These are phyloP conservation scores for Cynaeus angustus DNA, from an alignment of 2,888 invertebrate genomes.

Conservation along the genomic window DNA sequence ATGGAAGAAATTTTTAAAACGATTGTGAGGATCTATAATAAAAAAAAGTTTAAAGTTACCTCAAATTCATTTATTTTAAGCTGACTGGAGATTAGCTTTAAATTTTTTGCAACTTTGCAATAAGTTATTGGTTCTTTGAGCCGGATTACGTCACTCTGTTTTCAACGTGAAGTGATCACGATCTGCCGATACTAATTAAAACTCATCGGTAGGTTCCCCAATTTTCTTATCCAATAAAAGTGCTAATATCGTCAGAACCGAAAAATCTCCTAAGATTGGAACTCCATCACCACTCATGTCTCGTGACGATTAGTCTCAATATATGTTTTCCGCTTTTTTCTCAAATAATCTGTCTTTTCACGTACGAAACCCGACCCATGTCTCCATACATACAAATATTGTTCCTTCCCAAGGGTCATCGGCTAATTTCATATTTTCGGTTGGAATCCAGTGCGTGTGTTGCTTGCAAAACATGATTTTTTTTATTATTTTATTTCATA, in stretches of 20 bases:
- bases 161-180: no score
- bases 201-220: no score
- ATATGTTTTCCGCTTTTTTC: not conserved
- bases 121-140: no score
- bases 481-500: conserved; percentile 44
- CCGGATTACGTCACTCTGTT: no score
- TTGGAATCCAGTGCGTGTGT: conserved; percentile 25
- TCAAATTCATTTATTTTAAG: no score
- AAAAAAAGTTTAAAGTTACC: no score
- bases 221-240: conserved; percentile 61
- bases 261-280: conserved; percentile 51
- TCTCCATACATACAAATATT: conserved; percentile 15
- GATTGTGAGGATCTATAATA: no score
- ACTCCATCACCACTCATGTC: conserved; percentile 21
- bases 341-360: conserved; percentile 4
- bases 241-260: conserved; percentile 61
- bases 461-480: conserved; percentile 28
- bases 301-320: conserved; percentile 19
- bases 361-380: not conserved
- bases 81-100: no score
- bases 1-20: no score
- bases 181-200: no score
- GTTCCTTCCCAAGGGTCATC: conserved; percentile 27
- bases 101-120: no score
- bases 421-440: conserved; percentile 47